Conservation (phyloP, 2,888 invertebrate species). For the Lasioglossum villosulum region DNA sequence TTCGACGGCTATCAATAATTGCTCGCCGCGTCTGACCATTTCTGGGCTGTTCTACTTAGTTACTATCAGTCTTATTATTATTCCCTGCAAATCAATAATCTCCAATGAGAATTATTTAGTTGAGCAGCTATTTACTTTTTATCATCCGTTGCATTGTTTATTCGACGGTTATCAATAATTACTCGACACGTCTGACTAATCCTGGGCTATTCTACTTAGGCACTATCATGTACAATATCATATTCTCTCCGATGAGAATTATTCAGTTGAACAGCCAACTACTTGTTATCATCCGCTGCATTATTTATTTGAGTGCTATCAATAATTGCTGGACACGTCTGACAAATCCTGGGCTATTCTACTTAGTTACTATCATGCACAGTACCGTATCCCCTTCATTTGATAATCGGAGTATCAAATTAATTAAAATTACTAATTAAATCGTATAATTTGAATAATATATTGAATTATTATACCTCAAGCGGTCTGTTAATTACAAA, state of each 20-base stretch:
- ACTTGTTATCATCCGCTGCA: background rate
- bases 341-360: background rate
- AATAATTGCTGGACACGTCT: background rate
- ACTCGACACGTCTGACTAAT: background rate
- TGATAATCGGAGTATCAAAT: background rate
- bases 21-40: too few species aligned
- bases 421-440: background rate
- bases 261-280: background rate
- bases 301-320: background rate
- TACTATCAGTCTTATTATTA: too few species aligned
- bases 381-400: background rate
- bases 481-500: background rate
- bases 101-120: background rate
- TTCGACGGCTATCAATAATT: too few species aligned
- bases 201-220: too few species aligned
- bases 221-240: background rate
- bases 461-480: background rate
- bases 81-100: too few species aligned
- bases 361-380: background rate
- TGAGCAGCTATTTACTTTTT: background rate
- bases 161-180: background rate
- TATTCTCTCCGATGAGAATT: background rate
- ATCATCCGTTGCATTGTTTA: background rate
- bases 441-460: background rate
- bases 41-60: too few species aligned